Base-by-base conservation (phyloP, 2,113 vertebrate genomes). In the Nanger granti region DNA sequence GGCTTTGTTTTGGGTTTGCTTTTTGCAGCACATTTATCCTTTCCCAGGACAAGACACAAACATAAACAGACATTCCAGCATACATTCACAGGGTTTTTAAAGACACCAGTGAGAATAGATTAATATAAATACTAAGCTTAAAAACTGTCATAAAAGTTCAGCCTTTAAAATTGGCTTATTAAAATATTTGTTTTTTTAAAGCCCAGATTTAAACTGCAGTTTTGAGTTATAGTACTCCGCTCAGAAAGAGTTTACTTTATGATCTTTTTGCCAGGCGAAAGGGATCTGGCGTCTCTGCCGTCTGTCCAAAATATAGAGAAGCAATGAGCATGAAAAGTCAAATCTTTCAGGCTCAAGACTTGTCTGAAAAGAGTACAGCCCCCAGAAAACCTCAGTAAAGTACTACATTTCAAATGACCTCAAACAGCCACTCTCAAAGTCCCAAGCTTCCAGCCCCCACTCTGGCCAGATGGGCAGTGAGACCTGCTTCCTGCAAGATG, bases 101-200 rank as follows among this genome's bases (percentile, higher is more conserved):
- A 98, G 4, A 97, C 89, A 47, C 97, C 52, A 93, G 97, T 62
- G 98, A 97, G 97, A 97, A 97, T 54, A 97, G 93, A 95, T 92
- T 98, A 97, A 98, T 97, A 97, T 97, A 97, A 98, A 98, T 98
- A 98, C 97, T 90, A 90, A 98, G 98, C 97, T 98, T 98, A 98
- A 98, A 95, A 97, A 89, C 93, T 95, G 93, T 89, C 93, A 89
- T 85, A 89, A 85, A 98, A 96, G 44, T 91, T 94, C 94, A 98
- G 98, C 97, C 98, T 97, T 97, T 98, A 98, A 97, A 97, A 98
- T 97, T 94, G 98, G 91, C 92, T 87, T 98, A 98, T 98, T 99
- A 98, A 97, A 97, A 97, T 97, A 97, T 95, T 96, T 97, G 96
- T 54, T 91, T 94, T 91, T 85, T 96, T n/a, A 17, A 94, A 98